A percentile compares a stretch with the other conserved stretches of the same genome.
Evolutionary conservation across 2,888 invertebrate species (phyloP).

Genomic region (Andrena minutula): DNA sequence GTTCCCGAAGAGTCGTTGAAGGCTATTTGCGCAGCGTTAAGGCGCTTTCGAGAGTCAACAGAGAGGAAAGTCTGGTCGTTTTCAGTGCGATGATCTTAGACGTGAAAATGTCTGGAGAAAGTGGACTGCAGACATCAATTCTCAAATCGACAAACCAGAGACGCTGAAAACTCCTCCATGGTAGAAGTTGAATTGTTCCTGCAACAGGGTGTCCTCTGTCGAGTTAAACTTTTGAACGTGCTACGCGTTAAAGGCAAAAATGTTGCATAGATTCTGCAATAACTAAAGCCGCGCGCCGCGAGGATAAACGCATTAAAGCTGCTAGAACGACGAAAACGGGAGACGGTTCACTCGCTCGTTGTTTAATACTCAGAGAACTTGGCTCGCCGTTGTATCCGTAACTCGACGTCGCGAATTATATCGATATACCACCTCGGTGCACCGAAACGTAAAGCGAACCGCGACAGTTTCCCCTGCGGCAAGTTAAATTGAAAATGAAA

Average conservation of each 20-base stretch:
- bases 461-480: conserved; percentile 2
- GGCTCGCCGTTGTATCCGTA: not conserved
- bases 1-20: not conserved
- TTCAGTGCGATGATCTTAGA: not conserved
- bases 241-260: no score
- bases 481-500: conserved; percentile 49
- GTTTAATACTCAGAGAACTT: conserved; percentile 7
- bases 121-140: not conserved
- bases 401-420: conserved; percentile 16
- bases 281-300: not conserved
- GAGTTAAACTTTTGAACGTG: no score
- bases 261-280: no score
- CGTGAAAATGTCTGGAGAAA: not conserved
- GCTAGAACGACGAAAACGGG: not conserved
- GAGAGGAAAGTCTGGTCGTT: not conserved
- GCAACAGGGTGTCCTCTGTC: no score
- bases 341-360: conserved; percentile 3
- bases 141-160: not conserved
- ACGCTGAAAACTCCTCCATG: no score
- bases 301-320: conserved; percentile 15
- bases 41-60: not conserved
- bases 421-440: conserved; percentile 4
- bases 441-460: conserved; percentile 1
- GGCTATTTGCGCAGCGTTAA: not conserved
- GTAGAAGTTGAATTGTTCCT: no score